phyloP scores from a whole-genome alignment of 2,797 vertebrate genomes.

The Alcedo quadribrachys region DNA sequence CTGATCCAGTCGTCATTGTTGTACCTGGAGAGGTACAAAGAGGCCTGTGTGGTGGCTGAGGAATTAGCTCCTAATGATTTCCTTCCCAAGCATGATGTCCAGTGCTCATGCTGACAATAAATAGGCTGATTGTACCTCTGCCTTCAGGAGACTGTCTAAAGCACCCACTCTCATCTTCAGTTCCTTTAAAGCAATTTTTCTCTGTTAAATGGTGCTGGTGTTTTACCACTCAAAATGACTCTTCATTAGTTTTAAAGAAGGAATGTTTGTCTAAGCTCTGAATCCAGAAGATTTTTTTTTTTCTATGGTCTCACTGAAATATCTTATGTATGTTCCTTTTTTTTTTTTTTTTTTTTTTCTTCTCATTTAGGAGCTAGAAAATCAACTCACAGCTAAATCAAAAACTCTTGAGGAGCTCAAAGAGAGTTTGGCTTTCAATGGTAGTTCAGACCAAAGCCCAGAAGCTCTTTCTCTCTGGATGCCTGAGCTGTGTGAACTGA shows the following conservation, averaged over 20 bases:
- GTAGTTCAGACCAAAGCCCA: background rate
- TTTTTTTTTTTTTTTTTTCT: background rate
- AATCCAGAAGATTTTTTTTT: background rate
- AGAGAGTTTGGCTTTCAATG: slow-evolving; percentile 7
- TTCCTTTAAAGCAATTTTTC: background rate
- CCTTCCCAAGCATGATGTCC: background rate
- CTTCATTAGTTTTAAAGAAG: background rate
- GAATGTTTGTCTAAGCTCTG: background rate
- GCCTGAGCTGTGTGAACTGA: slow-evolving; percentile 59
- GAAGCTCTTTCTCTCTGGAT: slow-evolving; percentile 16
- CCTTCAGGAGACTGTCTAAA: background rate
- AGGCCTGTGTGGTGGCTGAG: background rate
- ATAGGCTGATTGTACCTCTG: background rate
- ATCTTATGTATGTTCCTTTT: background rate
- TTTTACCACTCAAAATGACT: background rate
- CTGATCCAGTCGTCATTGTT: no score
- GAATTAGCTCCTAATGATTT: background rate
- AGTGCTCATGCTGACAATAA: background rate
- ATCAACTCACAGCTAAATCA: slow-evolving; percentile 76
- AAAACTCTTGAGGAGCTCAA: slow-evolving; percentile 78
- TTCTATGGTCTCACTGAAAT: background rate
- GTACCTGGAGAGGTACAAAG: background rate
- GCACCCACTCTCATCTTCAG: background rate
- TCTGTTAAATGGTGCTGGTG: background rate
- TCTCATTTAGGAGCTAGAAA: slow-evolving; percentile 79